These are phyloP conservation scores for Parotocinclus haroldoi DNA, from an alignment of 2,797 vertebrate genomes.

Conservation along the genomic window DNA sequence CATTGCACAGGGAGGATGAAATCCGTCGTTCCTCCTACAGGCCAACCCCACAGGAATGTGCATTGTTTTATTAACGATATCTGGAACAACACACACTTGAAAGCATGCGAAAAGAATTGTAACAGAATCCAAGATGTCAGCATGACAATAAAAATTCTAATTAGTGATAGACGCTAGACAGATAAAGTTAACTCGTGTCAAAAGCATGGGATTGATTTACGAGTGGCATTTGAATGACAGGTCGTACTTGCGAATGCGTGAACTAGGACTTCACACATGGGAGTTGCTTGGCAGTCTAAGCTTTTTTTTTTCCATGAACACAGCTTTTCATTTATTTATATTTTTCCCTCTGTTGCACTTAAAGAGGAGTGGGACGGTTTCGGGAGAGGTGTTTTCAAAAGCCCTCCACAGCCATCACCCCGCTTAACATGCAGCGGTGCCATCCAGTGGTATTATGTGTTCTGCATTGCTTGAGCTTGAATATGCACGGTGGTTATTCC, in stretches of 20 bases:
- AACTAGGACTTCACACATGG: constrained; percentile 15
- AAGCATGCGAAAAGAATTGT: not conserved
- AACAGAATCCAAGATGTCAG: not conserved
- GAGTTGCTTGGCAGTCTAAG: not conserved
- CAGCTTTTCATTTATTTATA: constrained; percentile 37
- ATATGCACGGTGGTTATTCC: constrained; percentile 10
- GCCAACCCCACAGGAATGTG: not conserved
- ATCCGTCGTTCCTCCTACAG: not conserved
- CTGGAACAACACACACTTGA: not conserved
- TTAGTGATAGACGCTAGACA: not conserved
- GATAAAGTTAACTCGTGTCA: not conserved
- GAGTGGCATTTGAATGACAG: constrained; percentile 23
- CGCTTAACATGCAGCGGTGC: constrained; percentile 32
- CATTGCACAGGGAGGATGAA: not conserved
- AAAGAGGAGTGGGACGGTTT: constrained; percentile 10
- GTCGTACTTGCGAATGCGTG: constrained; percentile 34
- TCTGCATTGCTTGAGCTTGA: constrained; percentile 29
- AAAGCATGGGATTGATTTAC: constrained; percentile 1
- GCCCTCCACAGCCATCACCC: constrained; percentile 14
- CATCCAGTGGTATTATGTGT: constrained; percentile 15
- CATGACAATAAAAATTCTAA: not conserved
- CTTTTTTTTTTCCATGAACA: constrained; percentile 22
- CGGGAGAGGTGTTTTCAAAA: constrained; percentile 8
- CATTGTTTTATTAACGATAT: not conserved
- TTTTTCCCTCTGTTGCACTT: constrained; percentile 2